phyloP scores from a whole-genome alignment of 2,113 vertebrate species.

The Caloenas nicobarica region DNA sequence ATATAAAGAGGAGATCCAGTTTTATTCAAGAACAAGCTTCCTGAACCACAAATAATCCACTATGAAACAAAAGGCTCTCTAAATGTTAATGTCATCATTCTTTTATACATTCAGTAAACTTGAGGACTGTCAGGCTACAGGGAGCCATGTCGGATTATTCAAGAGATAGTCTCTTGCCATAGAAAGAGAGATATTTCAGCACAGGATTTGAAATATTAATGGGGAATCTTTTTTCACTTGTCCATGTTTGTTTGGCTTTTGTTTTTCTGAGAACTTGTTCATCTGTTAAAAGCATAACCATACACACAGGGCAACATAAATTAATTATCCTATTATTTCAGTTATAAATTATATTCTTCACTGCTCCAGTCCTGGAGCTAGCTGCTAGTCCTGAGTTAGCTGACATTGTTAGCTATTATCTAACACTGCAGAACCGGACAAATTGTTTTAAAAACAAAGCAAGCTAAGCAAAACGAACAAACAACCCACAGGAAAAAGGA shows the following conservation, averaged over 20 bases:
- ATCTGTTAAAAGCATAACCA: not conserved
- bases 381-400: not conserved
- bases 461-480: not conserved
- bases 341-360: not conserved
- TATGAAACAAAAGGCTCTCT: not conserved
- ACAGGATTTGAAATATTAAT: not conserved
- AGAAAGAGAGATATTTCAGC: not conserved
- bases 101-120: not conserved
- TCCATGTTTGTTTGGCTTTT: not conserved
- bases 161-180: not conserved
- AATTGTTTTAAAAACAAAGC: not conserved
- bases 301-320: not conserved
- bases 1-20: not conserved
- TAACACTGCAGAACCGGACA: not conserved
- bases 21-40: not conserved
- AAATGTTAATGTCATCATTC: not conserved
- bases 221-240: not conserved
- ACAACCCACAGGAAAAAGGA: not conserved
- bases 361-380: not conserved
- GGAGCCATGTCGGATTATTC: not conserved
- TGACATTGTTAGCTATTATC: not conserved
- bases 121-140: not conserved
- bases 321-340: not conserved
- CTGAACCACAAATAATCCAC: not conserved
- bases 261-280: not conserved